A percentile compares a stretch with the other conserved stretches of the same genome.
These are phyloP conservation scores for Dendrolimus pini DNA, from an alignment of 2,888 invertebrate species.

Conservation along the genomic window DNA sequence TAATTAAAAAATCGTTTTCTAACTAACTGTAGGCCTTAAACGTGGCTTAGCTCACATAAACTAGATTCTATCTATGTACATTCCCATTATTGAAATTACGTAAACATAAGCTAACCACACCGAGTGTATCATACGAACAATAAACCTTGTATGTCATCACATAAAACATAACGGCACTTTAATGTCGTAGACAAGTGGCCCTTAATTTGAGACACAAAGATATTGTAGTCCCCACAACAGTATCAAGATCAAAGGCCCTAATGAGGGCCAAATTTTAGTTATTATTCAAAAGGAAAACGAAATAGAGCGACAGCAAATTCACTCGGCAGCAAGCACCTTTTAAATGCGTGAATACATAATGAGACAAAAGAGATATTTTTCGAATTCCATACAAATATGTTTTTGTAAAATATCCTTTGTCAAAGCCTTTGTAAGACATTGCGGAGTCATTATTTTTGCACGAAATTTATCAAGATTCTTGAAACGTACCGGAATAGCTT, in stretches of 20 bases:
- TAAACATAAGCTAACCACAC: too few relatives aligned
- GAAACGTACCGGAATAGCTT: too few relatives aligned
- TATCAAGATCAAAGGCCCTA: constrained; percentile 9
- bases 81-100: too few relatives aligned
- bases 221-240: neutral
- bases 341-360: constrained; percentile 13
- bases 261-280: constrained; percentile 13
- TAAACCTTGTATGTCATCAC: neutral
- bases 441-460: neutral
- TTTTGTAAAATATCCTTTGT: neutral
- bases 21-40: too few relatives aligned
- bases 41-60: too few relatives aligned
- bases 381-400: constrained; percentile 1
- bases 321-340: constrained; percentile 8
- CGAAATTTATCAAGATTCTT: neutral
- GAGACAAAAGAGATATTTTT: constrained; percentile 7
- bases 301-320: constrained; percentile 15
- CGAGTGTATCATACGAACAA: neutral
- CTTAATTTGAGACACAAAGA: neutral
- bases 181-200: neutral
- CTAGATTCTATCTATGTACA: too few relatives aligned
- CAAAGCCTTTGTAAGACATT: constrained; percentile 1
- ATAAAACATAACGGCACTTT: neutral
- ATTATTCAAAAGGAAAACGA: constrained; percentile 18
- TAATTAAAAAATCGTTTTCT: too few relatives aligned